Percentiles rank a stretch among this genome's conserved stretches.
Conservation (phyloP, 2,888 invertebrate genomes). For the Hermaeophaga mercurialis region DNA sequence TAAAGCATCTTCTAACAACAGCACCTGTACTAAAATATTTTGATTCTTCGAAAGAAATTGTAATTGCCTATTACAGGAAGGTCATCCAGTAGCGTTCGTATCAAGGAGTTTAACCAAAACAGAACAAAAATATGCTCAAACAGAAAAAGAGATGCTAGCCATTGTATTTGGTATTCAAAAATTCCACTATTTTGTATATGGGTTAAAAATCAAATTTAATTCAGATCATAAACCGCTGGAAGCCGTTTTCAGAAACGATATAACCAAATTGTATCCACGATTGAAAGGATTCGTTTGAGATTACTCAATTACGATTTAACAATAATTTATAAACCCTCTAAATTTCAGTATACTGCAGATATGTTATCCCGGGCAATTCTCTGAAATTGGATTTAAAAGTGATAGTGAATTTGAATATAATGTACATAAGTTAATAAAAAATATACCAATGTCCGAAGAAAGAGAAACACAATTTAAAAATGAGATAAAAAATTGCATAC, state of each 20-base stretch:
- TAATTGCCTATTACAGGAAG: conserved; percentile 45
- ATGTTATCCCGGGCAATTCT: conserved; percentile 26
- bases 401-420: conserved; percentile 23
- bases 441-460: conserved; percentile 32
- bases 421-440: conserved; percentile 25
- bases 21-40: conserved; percentile 38
- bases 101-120: conserved; percentile 39
- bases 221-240: background rate
- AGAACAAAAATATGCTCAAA: conserved; percentile 40
- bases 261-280: conserved; percentile 38
- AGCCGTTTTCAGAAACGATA: conserved; percentile 33
- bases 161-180: conserved; percentile 46
- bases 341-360: conserved; percentile 36
- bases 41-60: too few relatives aligned
- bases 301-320: conserved; percentile 42
- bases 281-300: conserved; percentile 44
- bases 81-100: conserved; percentile 44
- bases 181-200: conserved; percentile 24
- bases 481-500: too few relatives aligned
- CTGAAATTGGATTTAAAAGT: background rate
- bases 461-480: conserved; percentile 10
- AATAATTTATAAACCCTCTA: conserved; percentile 39
- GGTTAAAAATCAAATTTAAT: background rate
- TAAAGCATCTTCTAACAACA: conserved; percentile 36
- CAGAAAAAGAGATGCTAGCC: conserved; percentile 52